Evolutionary conservation across 2,113 vertebrate genomes (phyloP).

Genomic region (Dissostichus mawsoni): DNA sequence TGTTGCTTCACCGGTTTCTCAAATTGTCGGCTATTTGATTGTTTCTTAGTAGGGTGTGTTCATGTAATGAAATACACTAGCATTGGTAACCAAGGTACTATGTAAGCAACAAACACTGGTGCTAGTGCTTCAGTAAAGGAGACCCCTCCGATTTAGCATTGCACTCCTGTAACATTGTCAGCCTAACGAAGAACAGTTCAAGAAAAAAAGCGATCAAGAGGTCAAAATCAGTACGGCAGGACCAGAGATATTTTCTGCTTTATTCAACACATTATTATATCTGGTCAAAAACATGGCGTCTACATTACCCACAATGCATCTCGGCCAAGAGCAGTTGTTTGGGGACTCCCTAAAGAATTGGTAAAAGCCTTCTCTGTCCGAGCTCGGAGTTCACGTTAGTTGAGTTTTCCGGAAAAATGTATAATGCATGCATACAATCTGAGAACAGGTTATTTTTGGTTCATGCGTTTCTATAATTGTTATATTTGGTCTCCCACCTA

Average conservation of each 20-base stretch:
- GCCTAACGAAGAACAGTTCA: neutral
- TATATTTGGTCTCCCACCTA: neutral
- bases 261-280: neutral
- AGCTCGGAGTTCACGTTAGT: no score
- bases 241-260: neutral
- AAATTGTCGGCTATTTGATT: conserved; percentile 10
- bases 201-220: neutral
- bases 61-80: conserved; percentile 11
- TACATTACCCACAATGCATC: conserved; percentile 19
- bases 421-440: neutral
- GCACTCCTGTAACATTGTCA: neutral
- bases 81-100: conserved; percentile 12
- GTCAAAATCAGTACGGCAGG: neutral
- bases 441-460: neutral
- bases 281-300: neutral
- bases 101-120: conserved; percentile 21
- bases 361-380: no score
- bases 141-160: neutral
- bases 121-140: conserved; percentile 6
- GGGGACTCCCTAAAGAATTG: no score
- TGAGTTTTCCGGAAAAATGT: neutral
- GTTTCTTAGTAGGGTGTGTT: conserved; percentile 6
- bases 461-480: neutral
- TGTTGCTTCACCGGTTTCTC: conserved; percentile 12
- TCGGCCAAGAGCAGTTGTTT: neutral